These are phyloP conservation scores for Drosophila insularis DNA, from an alignment of 1,140 invertebrate genomes.

Conservation along the genomic window DNA sequence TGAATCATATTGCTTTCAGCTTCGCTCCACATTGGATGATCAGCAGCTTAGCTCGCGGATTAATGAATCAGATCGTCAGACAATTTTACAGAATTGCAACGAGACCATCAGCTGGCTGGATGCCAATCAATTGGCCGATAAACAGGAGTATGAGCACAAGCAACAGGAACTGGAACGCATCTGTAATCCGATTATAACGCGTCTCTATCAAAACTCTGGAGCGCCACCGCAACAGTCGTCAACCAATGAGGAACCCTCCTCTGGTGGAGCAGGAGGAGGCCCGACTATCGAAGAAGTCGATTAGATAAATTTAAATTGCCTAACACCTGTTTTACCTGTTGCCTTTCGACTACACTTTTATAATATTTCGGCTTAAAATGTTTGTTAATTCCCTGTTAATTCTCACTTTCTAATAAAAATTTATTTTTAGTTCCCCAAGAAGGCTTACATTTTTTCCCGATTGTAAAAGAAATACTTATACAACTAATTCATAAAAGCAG, in stretches of 20 bases:
- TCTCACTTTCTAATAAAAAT: not conserved
- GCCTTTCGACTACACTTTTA: not conserved
- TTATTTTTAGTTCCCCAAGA: not conserved
- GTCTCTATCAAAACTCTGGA: slow-evolving; percentile 87
- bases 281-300: slow-evolving; percentile 98
- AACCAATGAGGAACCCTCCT: slow-evolving; percentile 83
- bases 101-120: slow-evolving; percentile 97
- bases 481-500: too few species aligned
- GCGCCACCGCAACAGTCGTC: slow-evolving; percentile 83
- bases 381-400: not conserved
- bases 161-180: slow-evolving; percentile 93
- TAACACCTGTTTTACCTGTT: not conserved
- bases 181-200: slow-evolving; percentile 93
- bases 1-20: slow-evolving; percentile 98
- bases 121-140: slow-evolving; percentile 94
- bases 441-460: too few species aligned
- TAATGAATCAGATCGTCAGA: slow-evolving; percentile 91
- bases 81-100: slow-evolving; percentile 93
- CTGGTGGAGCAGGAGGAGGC: slow-evolving; percentile 84
- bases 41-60: slow-evolving; percentile 96
- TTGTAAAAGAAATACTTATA: too few species aligned
- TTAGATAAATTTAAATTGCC: slow-evolving; percentile 84
- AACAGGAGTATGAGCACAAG: slow-evolving; percentile 96
- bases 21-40: slow-evolving; percentile 95
- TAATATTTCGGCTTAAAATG: not conserved